Conservation (phyloP, 2,113 vertebrate genomes). For the Hypanus sabinus region DNA sequence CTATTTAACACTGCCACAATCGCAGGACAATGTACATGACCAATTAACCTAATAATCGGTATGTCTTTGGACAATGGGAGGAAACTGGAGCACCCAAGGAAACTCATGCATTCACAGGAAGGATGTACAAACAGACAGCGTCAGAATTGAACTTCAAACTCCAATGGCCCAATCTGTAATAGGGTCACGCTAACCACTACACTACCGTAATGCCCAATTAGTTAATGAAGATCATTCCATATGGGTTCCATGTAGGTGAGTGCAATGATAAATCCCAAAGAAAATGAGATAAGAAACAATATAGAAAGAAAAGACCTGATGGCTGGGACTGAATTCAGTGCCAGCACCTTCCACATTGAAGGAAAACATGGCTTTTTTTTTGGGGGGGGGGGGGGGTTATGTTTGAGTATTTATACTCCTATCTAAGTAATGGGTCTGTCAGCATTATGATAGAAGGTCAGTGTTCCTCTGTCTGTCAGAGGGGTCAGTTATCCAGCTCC, state of each 20-base stretch:
- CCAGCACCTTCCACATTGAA: background rate
- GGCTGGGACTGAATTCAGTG: background rate
- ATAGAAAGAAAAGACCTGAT: background rate
- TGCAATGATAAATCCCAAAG: background rate
- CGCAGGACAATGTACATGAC: no score
- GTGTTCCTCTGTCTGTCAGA: background rate
- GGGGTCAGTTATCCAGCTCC: background rate
- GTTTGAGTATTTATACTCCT: background rate
- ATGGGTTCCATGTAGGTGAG: background rate
- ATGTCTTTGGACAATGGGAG: no score
- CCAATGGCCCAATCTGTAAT: no score
- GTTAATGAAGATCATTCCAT: no score
- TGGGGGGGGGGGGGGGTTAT: background rate
- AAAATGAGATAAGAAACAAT: background rate
- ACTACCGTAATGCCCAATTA: no score
- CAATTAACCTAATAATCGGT: no score
- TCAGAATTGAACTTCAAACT: no score
- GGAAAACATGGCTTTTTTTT: background rate
- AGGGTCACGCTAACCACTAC: no score
- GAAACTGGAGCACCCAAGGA: no score
- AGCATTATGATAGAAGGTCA: background rate
- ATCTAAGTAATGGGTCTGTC: background rate
- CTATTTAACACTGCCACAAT: no score
- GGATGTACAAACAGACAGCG: no score
- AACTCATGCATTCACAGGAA: no score